Evolutionary conservation across 2,888 invertebrate genomes (phyloP), one percentile per base, ranked within the genome.

Genomic region (Platycnemis pennipes): DNA sequence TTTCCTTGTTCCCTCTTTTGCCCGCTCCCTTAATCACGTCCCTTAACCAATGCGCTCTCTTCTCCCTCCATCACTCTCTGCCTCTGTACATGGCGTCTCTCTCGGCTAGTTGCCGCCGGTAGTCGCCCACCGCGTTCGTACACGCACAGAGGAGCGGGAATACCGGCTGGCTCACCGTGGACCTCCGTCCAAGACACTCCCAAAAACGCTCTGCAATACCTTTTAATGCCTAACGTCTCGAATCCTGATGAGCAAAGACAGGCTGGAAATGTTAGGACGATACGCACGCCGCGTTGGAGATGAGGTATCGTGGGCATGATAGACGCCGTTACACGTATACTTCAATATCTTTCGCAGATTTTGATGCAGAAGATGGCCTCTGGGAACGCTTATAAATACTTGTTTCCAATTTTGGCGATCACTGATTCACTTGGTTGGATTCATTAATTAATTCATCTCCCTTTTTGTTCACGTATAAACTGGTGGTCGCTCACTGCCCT

Each of bases 11-110:
- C 45, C 45, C 87, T 86, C 46, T 42, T 46, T 26, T 0, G 77
- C 77, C 37, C 31, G 37, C 77, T 77, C 77, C 8, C 77, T 37
- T 77, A 77, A 77, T 77, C 77, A 77, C 77, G 77, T 77, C 37
- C 77, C 77, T 77, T 77, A 22, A 77, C 77, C 77, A 77, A 11
- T 77, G 77, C 63, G 37, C 56, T 44, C 56, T n/a, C 5, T 44
- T n/a, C 44, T 44, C 45, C 11, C 22, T 45, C 42, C 77, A 31
- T 77, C 77, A 26, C 63, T 77, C 31, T 77, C 37, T 77, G 77
- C 37, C 37, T 37, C 37, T 77, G 77, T 77, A 77, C 77, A 77
- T 37, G 77, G 77, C 77, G 77, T 13, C 77, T 37, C 77, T 37
- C 77, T 37, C 11, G 77, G 11, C 8, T 31, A 31, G 31, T 11